Percentiles rank a stretch among this genome's conserved stretches.
Conservation (phyloP, 1,140 invertebrate genomes). For the Tetramorium parvispinum region DNA sequence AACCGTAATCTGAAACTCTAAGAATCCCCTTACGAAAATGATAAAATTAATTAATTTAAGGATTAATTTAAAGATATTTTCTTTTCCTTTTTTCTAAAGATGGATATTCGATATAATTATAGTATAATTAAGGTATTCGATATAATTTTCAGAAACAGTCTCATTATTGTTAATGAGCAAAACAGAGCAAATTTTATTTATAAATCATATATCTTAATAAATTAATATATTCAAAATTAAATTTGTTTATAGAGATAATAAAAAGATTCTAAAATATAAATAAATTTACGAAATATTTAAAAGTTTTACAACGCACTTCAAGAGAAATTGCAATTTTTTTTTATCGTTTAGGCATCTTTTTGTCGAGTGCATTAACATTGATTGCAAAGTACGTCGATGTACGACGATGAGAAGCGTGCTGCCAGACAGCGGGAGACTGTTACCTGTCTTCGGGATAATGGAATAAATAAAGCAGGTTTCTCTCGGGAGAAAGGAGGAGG, state of each 20-base stretch:
- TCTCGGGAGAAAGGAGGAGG: slow-evolving; percentile 1
- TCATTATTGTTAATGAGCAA: not conserved
- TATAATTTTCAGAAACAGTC: not conserved
- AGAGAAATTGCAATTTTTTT: not conserved
- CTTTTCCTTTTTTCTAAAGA: no score
- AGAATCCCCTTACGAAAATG: not conserved
- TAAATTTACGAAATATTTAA: not conserved
- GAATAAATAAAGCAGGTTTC: slow-evolving; percentile 72
- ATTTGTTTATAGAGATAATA: not conserved
- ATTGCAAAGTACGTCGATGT: slow-evolving; percentile 38
- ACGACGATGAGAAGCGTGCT: slow-evolving; percentile 40
- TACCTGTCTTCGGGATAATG: slow-evolving; percentile 67
- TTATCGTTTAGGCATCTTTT: not conserved
- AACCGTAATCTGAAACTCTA: not conserved
- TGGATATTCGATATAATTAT: not conserved
- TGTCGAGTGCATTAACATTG: slow-evolving; percentile 35
- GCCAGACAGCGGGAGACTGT: slow-evolving; percentile 51
- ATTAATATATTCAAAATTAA: not conserved
- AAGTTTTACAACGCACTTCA: not conserved
- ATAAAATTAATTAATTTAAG: not conserved
- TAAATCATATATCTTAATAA: not conserved
- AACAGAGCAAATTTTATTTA: not conserved
- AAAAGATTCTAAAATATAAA: not conserved
- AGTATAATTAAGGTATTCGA: not conserved
- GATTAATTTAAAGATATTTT: not conserved